phyloP scores from a whole-genome alignment of 2,113 vertebrate genomes.

The Sinocyclocheilus maitianheensis region DNA sequence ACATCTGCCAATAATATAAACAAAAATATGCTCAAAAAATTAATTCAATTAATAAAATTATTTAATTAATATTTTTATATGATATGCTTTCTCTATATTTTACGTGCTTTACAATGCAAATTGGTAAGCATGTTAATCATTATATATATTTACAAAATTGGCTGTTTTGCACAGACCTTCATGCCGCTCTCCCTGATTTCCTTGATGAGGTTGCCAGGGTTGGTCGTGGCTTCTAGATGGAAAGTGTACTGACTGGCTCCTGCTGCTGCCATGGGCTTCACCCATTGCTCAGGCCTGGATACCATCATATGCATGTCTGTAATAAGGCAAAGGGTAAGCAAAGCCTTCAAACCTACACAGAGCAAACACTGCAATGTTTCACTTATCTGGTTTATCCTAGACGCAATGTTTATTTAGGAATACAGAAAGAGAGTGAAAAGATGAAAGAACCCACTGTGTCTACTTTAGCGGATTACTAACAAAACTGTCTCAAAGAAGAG shows the following conservation, averaged over 20 bases:
- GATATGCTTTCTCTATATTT: not conserved
- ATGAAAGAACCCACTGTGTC: not conserved
- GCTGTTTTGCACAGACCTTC: conserved; percentile 79
- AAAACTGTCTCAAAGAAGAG: not conserved
- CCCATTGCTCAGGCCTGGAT: conserved; percentile 93
- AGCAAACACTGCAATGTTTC: not conserved
- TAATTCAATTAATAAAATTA: not conserved
- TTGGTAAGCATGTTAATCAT: not conserved
- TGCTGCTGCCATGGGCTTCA: conserved; percentile 92
- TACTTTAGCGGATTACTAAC: not conserved
- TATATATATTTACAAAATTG: not conserved
- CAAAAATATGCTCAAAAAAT: too few relatives aligned
- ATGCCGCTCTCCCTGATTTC: conserved; percentile 93
- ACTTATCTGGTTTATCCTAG: not conserved
- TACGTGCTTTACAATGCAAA: not conserved
- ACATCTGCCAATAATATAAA: not conserved
- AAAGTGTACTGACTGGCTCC: conserved; percentile 97
- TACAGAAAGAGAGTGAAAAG: not conserved
- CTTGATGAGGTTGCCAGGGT: conserved; percentile 92
- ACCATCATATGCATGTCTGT: conserved; percentile 99
- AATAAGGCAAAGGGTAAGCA: conserved; percentile 39
- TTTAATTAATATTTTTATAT: not conserved
- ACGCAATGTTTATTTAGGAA: not conserved
- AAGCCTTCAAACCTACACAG: not conserved
- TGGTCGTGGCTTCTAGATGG: conserved; percentile 89